A percentile compares a stretch with the other conserved stretches of the same genome.
Evolutionary conservation across 2,888 invertebrate species (phyloP).

Genomic region (Macaria liturata): DNA sequence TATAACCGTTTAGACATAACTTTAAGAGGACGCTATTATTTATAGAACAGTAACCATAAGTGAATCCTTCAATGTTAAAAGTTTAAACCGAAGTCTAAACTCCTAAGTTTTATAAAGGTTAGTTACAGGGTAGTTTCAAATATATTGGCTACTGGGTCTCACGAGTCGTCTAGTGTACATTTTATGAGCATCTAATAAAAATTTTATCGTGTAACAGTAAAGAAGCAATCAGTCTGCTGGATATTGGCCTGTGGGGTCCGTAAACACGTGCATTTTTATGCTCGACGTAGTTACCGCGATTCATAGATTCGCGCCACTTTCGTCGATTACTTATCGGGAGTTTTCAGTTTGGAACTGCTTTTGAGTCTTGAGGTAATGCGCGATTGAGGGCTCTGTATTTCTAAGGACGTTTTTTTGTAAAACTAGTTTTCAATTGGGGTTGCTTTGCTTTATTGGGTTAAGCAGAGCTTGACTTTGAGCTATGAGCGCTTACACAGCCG

Average conservation of each 20-base stretch:
- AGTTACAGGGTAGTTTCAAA: slow-evolving; percentile 76
- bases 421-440: too few relatives aligned
- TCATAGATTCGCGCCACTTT: slow-evolving; percentile 54
- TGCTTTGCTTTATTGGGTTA: too few relatives aligned
- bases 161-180: slow-evolving; percentile 73
- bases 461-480: too few relatives aligned
- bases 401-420: too few relatives aligned
- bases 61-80: slow-evolving; percentile 5
- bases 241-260: slow-evolving; percentile 78
- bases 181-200: slow-evolving; percentile 81
- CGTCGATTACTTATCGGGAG: slow-evolving; percentile 44
- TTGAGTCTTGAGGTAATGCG: too few relatives aligned
- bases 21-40: too few relatives aligned
- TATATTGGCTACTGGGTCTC: slow-evolving; percentile 79
- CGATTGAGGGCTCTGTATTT: too few relatives aligned
- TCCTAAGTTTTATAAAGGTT: slow-evolving; percentile 67
- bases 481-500: too few relatives aligned
- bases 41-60: too few relatives aligned
- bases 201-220: slow-evolving; percentile 83
- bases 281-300: slow-evolving; percentile 61
- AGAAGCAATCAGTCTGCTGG: slow-evolving; percentile 81
- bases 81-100: slow-evolving; percentile 34
- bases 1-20: too few relatives aligned
- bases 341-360: neutral
- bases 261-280: slow-evolving; percentile 82